Evolutionary conservation across 35 echinoderm and acorn worm genomes (phyloP), one percentile per base, ranked within the genome.

Genomic region (Ophioderma brevispina): DNA sequence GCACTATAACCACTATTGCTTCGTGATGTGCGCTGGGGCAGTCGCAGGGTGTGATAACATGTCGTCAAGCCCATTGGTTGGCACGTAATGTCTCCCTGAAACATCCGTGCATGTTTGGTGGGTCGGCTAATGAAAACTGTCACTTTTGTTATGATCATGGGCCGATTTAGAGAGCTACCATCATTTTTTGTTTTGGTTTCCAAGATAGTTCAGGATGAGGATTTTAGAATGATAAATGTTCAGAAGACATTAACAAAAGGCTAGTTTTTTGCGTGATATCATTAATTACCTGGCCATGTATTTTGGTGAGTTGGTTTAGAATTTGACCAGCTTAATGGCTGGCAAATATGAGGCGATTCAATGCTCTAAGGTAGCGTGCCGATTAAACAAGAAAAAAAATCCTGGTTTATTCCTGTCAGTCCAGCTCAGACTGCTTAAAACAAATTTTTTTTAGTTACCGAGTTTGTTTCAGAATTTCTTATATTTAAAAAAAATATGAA

Each of bases 81-180:
- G 59, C 23, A 13, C 5, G 59, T 70, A 70, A 70, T 70, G 10
- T 70, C 59, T 70, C 59, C 59, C 59, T 70, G 59, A 70, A 70
- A 70, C 59, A 70, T 70, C 4, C 59, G 59, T 70, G 59, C 59
- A 70, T 70, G 59, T 70, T 70, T 70, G 59, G 59, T 70, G 59
- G 59, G 28, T 70, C 28, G 17, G 1, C 59, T 70, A 70, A 70
- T 70, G 59, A 70, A 70, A 70, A 70, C 59, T 70, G 59, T 70
- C 59, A 70, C 59, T 70, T 70, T 70, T 70, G 59, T 70, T 70
- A 70, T 70, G 59, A 70, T 70, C 59, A 70, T 6, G 59, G n/a
- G 6, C n/a, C 10, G 6, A 70, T 70, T 70, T 70, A 25, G 23
- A 70, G 59, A 70, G 6, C 59, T 70, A 25, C 59, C 2, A 70